Evolutionary conservation across 1,140 invertebrate genomes (phyloP), one percentile per base, ranked within the genome.

Genomic region (Eupristina koningsbergeri): DNA sequence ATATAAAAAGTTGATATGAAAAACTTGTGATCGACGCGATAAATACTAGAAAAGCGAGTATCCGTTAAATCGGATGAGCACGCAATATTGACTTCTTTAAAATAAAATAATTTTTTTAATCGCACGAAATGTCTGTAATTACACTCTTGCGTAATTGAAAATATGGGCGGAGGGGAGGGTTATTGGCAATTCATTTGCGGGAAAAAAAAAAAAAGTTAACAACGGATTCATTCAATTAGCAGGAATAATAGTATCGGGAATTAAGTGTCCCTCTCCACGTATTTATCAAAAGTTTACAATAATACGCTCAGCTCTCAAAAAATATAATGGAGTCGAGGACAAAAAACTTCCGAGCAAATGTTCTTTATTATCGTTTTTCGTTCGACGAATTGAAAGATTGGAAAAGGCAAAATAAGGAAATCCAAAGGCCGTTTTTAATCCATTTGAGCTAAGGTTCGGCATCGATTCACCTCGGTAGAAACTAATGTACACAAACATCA

Each of bases 351-450:
- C 34, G 36, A 71, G 41, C 41, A 71, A 71, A 71, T 7, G 67
- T 19, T 8, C 41, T 41, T 31, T 34, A 67, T 36, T 41, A 9
- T 6, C 36, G n/a, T 41, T 71, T n/a, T n/a, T 1, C 0, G 19
- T 71, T 71, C 36, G 36, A 3, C 36, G 67, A 71, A 71, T 71
- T 22, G 67, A 39, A 36, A 41, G 19, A 71, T 71, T 36, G 67
- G 39, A 19, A 50, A 67, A 36, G 77, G 47, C 31, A 41, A 8
- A 61, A 73, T 53, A 41, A 73, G 36, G 7, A 41, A 53, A 58
- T 58, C n/a, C 17, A 22, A 80, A 71, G 63, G 53, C 13, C 45
- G 45, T 36, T 50, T 75, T 69, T 80, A 80, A 80, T 80, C 78
- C 78, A 80, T 80, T 80, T 34, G 45, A 80, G n/a, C 41, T 29